phyloP scores from a whole-genome alignment of 2,888 invertebrate genomes.

The Prosopocoilus inquinatus region DNA sequence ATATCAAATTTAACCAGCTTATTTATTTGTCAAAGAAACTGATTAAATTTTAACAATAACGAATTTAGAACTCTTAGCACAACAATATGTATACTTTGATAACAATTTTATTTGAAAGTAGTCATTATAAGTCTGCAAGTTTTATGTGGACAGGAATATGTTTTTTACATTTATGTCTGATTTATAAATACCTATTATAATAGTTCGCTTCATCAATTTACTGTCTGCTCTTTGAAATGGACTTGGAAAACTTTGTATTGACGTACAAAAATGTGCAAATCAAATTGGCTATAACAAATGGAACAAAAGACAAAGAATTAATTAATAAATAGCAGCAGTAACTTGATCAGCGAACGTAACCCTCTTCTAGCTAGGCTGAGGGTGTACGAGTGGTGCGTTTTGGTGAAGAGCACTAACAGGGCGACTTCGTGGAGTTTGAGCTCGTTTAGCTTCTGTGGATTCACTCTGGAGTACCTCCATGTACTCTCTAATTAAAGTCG shows the following conservation, averaged over 20 bases:
- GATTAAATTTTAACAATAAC: too few species aligned
- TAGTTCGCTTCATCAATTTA: conserved; percentile 20
- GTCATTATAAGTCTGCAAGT: not conserved
- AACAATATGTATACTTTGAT: not conserved
- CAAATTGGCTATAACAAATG: not conserved
- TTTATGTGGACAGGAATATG: not conserved
- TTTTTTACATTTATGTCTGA: not conserved
- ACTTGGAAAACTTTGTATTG: not conserved
- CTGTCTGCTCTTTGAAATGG: conserved; percentile 13
- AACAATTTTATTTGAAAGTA: not conserved
- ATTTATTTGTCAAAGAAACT: too few species aligned
- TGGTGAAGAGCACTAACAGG: conserved; percentile 51
- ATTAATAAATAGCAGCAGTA: conserved; percentile 39
- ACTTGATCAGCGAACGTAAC: conserved; percentile 52
- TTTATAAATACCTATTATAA: conserved; percentile 3
- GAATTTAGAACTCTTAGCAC: not conserved
- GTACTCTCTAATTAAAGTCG: conserved; percentile 88
- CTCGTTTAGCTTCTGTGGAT: conserved; percentile 39
- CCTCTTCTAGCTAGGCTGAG: conserved; percentile 59
- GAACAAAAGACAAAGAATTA: not conserved
- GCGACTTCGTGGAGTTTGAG: conserved; percentile 45
- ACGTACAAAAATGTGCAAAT: not conserved
- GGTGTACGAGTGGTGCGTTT: conserved; percentile 59
- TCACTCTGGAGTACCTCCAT: conserved; percentile 57
- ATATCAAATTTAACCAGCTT: too few species aligned